Evolutionary conservation across 2,797 vertebrate genomes (phyloP).

Genomic region (Sternarchorhynchus goeldii): DNA sequence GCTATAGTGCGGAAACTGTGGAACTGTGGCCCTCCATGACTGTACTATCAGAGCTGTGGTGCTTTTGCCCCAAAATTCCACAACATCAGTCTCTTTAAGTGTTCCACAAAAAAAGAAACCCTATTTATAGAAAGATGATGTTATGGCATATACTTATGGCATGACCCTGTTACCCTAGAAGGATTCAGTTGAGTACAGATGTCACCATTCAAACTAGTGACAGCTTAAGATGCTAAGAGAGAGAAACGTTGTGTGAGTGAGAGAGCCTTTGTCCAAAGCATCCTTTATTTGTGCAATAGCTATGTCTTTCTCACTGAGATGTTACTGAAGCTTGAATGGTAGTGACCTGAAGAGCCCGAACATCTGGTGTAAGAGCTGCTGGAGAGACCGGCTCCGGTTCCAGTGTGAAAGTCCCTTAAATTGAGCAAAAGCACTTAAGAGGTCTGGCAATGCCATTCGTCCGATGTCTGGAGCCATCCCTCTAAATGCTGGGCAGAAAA

Average conservation of each 20-base stretch:
- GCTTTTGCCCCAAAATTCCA: too few relatives aligned
- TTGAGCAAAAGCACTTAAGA: conserved; percentile 39
- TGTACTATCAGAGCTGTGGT: too few relatives aligned
- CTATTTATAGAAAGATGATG: too few relatives aligned
- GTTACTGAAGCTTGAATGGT: conserved; percentile 14
- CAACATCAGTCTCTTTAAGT: too few relatives aligned
- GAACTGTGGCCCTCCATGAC: too few relatives aligned
- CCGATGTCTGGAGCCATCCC: conserved; percentile 48
- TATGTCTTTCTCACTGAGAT: conserved; percentile 2
- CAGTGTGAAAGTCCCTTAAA: conserved; percentile 35
- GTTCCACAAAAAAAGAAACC: too few relatives aligned
- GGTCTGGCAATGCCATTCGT: conserved; percentile 37
- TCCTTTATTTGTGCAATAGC: neutral
- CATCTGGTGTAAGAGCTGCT: conserved; percentile 30
- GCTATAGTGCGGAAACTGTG: neutral
- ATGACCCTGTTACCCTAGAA: too few relatives aligned
- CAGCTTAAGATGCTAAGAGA: neutral
- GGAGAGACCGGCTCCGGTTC: conserved; percentile 29
- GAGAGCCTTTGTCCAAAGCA: neutral
- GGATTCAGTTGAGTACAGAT: too few relatives aligned
- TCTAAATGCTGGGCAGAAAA: conserved; percentile 40
- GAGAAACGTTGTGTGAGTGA: neutral
- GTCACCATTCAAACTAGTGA: neutral
- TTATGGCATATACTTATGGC: too few relatives aligned
- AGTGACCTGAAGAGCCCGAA: conserved; percentile 17